Evolutionary conservation across 1,140 invertebrate genomes (phyloP).

Genomic region (Wiebesia pumilae): DNA sequence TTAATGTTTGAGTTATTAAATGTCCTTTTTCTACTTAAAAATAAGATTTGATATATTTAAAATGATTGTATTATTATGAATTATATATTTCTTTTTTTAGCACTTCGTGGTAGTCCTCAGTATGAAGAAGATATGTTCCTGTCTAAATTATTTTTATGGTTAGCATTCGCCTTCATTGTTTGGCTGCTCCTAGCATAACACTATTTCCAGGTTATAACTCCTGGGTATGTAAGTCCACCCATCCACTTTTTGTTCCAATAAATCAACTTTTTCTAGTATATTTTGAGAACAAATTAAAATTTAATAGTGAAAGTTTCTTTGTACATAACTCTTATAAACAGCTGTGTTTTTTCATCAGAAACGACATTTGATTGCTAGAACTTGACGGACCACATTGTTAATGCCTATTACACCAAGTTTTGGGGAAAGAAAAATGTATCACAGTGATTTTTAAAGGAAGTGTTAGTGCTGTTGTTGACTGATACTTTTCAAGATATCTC

Average conservation of each 20-base stretch:
- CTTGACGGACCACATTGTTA: background rate
- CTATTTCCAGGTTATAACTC: constrained; percentile 48
- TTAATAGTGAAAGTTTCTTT: constrained; percentile 40
- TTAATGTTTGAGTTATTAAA: too few relatives aligned
- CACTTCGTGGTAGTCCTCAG: constrained; percentile 88
- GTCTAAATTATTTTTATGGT: constrained; percentile 94
- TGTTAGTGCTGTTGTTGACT: constrained; percentile 32
- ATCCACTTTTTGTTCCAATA: constrained; percentile 53
- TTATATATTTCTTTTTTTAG: constrained; percentile 73
- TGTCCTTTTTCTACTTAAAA: background rate
- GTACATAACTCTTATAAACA: background rate
- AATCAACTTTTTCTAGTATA: constrained; percentile 52
- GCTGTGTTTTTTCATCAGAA: constrained; percentile 15
- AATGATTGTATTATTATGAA: constrained; percentile 18
- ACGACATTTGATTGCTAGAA: constrained; percentile 22
- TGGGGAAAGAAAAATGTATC: constrained; percentile 16
- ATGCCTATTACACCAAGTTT: constrained; percentile 29
- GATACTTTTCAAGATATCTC: constrained; percentile 35
- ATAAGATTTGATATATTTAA: constrained; percentile 26
- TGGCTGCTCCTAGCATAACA: constrained; percentile 94
- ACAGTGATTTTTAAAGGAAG: constrained; percentile 6
- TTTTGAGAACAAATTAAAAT: constrained; percentile 30
- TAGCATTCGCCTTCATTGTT: constrained; percentile 91
- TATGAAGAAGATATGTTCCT: constrained; percentile 93
- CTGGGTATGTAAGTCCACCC: constrained; percentile 43